phyloP scores from a whole-genome alignment of 2,888 invertebrate species.

The Gnatocerus cornutus region DNA sequence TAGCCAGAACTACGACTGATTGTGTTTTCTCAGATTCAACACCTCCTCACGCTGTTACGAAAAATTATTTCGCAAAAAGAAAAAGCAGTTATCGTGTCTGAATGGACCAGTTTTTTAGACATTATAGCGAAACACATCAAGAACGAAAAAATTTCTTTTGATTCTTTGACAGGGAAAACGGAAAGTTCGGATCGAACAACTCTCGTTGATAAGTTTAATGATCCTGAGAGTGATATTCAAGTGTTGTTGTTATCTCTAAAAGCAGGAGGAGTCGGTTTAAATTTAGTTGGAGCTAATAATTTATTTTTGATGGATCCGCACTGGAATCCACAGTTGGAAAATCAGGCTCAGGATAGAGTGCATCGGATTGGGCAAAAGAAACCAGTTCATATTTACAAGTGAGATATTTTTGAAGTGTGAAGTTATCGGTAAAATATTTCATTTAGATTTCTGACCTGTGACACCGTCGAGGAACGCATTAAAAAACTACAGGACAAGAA shows the following conservation, averaged over 20 bases:
- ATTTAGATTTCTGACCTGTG: constrained; percentile 83
- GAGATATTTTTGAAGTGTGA: constrained; percentile 24
- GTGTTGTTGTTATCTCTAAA: constrained; percentile 87
- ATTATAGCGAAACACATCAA: constrained; percentile 77
- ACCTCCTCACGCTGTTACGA: constrained; percentile 59
- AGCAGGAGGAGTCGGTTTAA: constrained; percentile 95
- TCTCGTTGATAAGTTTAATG: constrained; percentile 83
- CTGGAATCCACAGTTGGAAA: constrained; percentile 97
- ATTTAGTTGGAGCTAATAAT: constrained; percentile 94
- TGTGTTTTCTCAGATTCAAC: too few relatives aligned
- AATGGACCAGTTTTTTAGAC: constrained; percentile 90
- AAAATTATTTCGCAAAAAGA: constrained; percentile 74
- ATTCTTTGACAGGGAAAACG: too few relatives aligned
- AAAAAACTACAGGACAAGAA: constrained; percentile 86
- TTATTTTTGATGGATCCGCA: constrained; percentile 92
- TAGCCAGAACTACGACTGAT: too few relatives aligned
- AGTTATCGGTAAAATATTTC: constrained; percentile 41
- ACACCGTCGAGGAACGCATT: constrained; percentile 93
- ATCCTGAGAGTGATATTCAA: constrained; percentile 66
- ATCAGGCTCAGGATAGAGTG: constrained; percentile 95
- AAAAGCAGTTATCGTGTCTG: constrained; percentile 91
- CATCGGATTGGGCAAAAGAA: constrained; percentile 93
- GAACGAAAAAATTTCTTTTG: too few relatives aligned
- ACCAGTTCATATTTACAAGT: constrained; percentile 88
- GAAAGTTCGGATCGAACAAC: constrained; percentile 74